Conservation (phyloP, 2,797 vertebrate species). For the Rachycentron canadum region DNA sequence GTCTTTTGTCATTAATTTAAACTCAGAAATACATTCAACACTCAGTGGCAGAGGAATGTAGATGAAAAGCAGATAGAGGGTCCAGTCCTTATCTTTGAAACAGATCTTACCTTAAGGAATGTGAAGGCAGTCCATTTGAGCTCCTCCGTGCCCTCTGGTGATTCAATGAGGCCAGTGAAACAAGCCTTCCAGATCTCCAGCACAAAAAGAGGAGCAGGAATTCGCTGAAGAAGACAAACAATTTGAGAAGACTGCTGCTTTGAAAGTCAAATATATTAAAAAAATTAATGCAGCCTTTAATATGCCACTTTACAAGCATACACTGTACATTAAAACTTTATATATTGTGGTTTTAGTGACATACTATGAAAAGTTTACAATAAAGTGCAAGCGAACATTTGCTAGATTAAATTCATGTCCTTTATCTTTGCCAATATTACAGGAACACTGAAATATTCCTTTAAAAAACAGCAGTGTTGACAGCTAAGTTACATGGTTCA, state of each 20-base stretch:
- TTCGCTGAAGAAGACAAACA: slow-evolving; percentile 82
- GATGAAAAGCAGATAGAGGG: neutral
- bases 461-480: neutral
- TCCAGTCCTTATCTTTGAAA: neutral
- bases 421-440: neutral
- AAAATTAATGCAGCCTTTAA: neutral
- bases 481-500: neutral
- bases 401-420: neutral
- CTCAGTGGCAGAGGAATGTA: neutral
- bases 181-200: slow-evolving; percentile 99
- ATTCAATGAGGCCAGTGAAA: slow-evolving; percentile 97
- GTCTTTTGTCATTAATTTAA: neutral
- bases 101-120: slow-evolving; percentile 95
- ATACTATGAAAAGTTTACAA: neutral
- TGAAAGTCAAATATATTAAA: neutral
- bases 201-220: slow-evolving; percentile 92
- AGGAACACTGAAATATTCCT: neutral
- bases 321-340: neutral
- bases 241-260: neutral
- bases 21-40: neutral
- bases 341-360: neutral
- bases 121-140: slow-evolving; percentile 99
- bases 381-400: neutral
- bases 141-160: slow-evolving; percentile 96
- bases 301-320: neutral